Evolutionary conservation across 2,113 vertebrate species (phyloP), one percentile per base, ranked within the genome.

Genomic region (Cromileptes altivelis): DNA sequence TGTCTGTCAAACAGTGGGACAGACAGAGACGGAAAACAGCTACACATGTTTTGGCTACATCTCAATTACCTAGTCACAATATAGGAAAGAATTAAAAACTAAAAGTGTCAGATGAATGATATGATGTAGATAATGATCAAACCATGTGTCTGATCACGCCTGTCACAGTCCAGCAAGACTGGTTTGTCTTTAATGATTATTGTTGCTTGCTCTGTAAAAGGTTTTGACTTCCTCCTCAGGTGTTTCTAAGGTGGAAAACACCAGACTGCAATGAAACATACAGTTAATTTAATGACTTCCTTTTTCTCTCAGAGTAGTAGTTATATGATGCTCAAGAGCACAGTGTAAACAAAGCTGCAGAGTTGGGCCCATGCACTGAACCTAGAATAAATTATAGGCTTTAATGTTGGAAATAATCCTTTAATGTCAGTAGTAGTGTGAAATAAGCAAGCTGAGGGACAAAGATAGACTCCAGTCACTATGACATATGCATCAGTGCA

Each of bases 131-230:
- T 14, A 70, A 65, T 67, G 61, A 71, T 81, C 71, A 58, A 65
- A 77, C 47, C 42, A 3, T 23, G 8, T 58, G 53, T 27, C 3
- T 76, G 45, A 23, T 70, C 27, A 23, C 15, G 27, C 47, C 18
- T 56, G 33, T 74, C 45, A 45, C 71, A 52, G 62, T 61, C 74
- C 33, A 47, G 68, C 19, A 50, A 18, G 37, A 81, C 90, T 47
- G 65, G 80, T 91, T 90, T 89, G 47, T 55, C 65, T 75, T 18
- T 70, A 67, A 80, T 82, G 17, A n/a, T 79, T 58, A 45, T 42
- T 63, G 21, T 67, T 64, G 25, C 45, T 69, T 2, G 9, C 70
- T 49, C 4, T 30, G 9, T 33, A 25, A 18, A 33, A 23, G 17
- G 14, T 30, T 49, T 82, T 64, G 18, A 57, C 56, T 60, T 78